A percentile compares a stretch with the other conserved stretches of the same genome.
These are phyloP conservation scores for Lacanobia oleracea DNA, from an alignment of 2,888 invertebrate species.

Conservation along the genomic window DNA sequence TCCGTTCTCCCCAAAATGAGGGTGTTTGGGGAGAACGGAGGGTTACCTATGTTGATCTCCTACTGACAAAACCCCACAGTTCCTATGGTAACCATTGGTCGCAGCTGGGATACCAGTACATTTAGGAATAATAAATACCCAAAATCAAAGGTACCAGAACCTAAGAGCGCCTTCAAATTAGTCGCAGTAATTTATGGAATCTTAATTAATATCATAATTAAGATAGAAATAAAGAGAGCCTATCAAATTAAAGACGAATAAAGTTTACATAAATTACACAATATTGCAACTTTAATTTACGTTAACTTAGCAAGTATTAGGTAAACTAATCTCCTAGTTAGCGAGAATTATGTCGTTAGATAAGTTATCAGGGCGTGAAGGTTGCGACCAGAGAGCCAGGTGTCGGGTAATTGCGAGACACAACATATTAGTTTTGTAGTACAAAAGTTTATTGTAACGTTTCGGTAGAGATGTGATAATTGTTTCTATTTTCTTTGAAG, in stretches of 20 bases:
- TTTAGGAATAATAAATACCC: no score
- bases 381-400: slow-evolving; percentile 33
- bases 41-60: no score
- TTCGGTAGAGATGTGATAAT: slow-evolving; percentile 8
- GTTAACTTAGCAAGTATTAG: slow-evolving; percentile 36
- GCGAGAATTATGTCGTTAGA: slow-evolving; percentile 51
- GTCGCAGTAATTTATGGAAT: background rate
- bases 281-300: slow-evolving; percentile 26
- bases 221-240: slow-evolving; percentile 30
- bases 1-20: no score
- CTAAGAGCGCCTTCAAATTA: no score
- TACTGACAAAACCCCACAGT: no score
- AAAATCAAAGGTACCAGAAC: no score
- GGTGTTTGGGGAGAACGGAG: no score
- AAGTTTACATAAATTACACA: slow-evolving; percentile 35
- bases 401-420: slow-evolving; percentile 38
- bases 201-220: background rate
- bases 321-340: slow-evolving; percentile 57
- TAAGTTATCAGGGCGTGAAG: slow-evolving; percentile 67
- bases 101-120: no score
- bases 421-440: slow-evolving; percentile 28
- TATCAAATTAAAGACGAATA: slow-evolving; percentile 27
- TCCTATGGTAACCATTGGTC: no score
- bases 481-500: background rate
- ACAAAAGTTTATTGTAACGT: slow-evolving; percentile 14